Percentiles rank a stretch among this genome's conserved stretches.
phyloP scores from a whole-genome alignment of 2,888 invertebrate genomes.

The Napeogenes inachia region DNA sequence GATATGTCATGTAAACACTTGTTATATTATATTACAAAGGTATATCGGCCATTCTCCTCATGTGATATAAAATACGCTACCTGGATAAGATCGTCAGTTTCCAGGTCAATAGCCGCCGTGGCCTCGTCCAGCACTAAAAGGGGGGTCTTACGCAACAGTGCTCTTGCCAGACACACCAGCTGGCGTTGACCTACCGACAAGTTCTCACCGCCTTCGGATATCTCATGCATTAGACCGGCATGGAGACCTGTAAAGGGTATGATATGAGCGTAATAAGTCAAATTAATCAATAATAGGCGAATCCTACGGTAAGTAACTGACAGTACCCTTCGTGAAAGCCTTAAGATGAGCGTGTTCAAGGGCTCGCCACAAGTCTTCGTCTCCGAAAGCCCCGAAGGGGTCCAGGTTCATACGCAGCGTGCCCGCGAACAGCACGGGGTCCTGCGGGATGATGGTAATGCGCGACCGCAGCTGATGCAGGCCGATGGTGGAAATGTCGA shows the following conservation, averaged over 20 bases:
- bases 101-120: conserved; percentile 93
- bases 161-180: conserved; percentile 90
- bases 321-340: conserved; percentile 32
- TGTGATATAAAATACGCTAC: conserved; percentile 40
- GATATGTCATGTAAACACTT: too few species aligned
- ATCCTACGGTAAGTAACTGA: too few species aligned
- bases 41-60: too few species aligned
- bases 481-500: conserved; percentile 88
- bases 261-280: too few species aligned
- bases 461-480: conserved; percentile 90
- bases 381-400: conserved; percentile 87
- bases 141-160: conserved; percentile 90
- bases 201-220: conserved; percentile 95
- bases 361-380: conserved; percentile 91
- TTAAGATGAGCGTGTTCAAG: conserved; percentile 94
- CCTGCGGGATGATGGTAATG: conserved; percentile 93
- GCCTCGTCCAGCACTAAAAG: conserved; percentile 92
- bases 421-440: conserved; percentile 96
- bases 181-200: conserved; percentile 93
- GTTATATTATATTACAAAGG: too few species aligned
- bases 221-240: conserved; percentile 87
- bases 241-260: conserved; percentile 72
- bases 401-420: conserved; percentile 94
- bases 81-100: conserved; percentile 93
- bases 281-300: too few species aligned